phyloP scores from a whole-genome alignment of 1,140 invertebrate genomes.

The Leguminivora glycinivorella region DNA sequence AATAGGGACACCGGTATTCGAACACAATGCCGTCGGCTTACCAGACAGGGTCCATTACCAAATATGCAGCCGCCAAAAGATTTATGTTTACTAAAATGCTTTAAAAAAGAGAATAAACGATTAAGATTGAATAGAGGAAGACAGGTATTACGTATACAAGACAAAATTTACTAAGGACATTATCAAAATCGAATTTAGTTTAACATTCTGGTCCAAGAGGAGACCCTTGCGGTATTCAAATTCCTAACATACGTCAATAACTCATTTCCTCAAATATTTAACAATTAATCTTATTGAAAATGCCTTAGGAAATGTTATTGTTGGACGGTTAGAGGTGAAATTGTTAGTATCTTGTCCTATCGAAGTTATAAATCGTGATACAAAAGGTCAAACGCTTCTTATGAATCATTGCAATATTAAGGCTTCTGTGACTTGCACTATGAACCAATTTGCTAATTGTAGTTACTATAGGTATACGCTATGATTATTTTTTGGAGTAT shows the following conservation, averaged over 20 bases:
- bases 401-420: not conserved
- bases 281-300: not conserved
- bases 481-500: too few relatives aligned
- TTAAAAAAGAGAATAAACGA: too few relatives aligned
- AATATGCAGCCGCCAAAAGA: too few relatives aligned
- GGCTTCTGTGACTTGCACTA: not conserved
- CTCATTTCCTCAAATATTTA: not conserved
- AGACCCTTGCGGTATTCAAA: not conserved
- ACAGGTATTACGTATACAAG: not conserved
- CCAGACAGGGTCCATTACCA: too few relatives aligned
- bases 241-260: not conserved
- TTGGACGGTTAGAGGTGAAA: not conserved
- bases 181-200: conserved; percentile 1
- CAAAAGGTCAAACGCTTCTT: not conserved
- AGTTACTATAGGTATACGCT: not conserved
- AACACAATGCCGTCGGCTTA: too few relatives aligned
- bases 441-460: not conserved
- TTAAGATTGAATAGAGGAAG: not conserved
- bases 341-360: not conserved
- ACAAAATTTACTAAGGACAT: conserved; percentile 7
- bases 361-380: not conserved
- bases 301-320: not conserved
- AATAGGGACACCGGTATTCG: too few relatives aligned
- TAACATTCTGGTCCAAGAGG: conserved; percentile 3
- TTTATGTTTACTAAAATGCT: too few relatives aligned